These are phyloP conservation scores for Erebia epiphron DNA, from an alignment of 2,888 invertebrate species.

Conservation along the genomic window DNA sequence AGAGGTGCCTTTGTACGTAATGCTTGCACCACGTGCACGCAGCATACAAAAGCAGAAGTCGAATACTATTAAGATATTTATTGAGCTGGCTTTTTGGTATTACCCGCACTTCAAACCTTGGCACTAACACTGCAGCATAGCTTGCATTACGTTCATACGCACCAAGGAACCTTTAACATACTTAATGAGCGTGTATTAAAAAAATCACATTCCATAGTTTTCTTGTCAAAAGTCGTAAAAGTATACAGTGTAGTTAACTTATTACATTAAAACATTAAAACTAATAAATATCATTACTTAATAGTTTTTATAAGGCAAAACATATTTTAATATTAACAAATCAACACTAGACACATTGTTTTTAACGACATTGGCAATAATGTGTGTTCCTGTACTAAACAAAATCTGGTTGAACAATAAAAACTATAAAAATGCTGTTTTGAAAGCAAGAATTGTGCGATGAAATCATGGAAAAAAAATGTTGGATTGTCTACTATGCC, in stretches of 20 bases:
- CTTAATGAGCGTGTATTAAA: conserved; percentile 11
- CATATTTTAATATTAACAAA: conserved; percentile 36
- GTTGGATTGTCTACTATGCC: too few relatives aligned
- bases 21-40: too few relatives aligned
- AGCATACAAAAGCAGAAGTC: too few relatives aligned
- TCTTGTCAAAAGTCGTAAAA: conserved; percentile 6
- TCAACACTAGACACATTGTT: conserved; percentile 27
- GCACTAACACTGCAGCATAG: too few relatives aligned
- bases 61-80: too few relatives aligned
- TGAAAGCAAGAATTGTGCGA: too few relatives aligned
- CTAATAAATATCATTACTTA: conserved; percentile 38
- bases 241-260: conserved; percentile 25
- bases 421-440: too few relatives aligned
- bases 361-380: conserved; percentile 17
- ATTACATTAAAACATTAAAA: conserved; percentile 33
- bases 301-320: conserved; percentile 44
- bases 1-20: too few relatives aligned
- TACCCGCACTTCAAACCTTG: too few relatives aligned
- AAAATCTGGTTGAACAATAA: not conserved
- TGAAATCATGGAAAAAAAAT: too few relatives aligned
- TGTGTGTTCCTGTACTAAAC: conserved; percentile 7
- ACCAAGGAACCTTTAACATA: not conserved
- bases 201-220: conserved; percentile 20
- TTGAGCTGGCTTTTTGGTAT: too few relatives aligned
- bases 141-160: too few relatives aligned